Conservation (phyloP, 2,888 invertebrate species). For the Lydus trimaculatus region DNA sequence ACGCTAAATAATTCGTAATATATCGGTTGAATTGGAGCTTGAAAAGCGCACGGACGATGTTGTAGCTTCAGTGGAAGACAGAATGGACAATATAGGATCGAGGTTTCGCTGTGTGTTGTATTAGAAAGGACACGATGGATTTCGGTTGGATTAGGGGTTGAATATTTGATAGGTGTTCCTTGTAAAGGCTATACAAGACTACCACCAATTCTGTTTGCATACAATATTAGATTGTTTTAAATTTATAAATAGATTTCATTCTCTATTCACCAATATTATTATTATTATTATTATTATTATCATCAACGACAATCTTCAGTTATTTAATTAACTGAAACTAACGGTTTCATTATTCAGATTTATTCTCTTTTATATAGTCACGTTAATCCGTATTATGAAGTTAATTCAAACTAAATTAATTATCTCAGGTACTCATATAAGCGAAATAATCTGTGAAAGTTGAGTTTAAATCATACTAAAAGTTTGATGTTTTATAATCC, state of each 20-base stretch:
- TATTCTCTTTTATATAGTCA: constrained; percentile 19
- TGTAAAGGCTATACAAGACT: background rate
- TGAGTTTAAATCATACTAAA: constrained; percentile 41
- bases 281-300: background rate
- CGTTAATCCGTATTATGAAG: constrained; percentile 42
- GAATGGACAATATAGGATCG: constrained; percentile 32
- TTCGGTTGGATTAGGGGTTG: constrained; percentile 47
- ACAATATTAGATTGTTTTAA: background rate
- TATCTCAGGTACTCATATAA: constrained; percentile 41
- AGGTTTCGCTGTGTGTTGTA: constrained; percentile 35
- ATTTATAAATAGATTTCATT: background rate
- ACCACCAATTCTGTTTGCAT: background rate
- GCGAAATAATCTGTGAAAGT: constrained; percentile 43
- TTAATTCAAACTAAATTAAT: constrained; percentile 46
- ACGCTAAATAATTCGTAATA: constrained; percentile 39
- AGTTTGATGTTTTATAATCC: constrained; percentile 38
- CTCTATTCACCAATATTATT: background rate
- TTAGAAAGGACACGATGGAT: constrained; percentile 43
- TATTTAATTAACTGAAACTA: constrained; percentile 5
- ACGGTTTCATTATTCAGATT: constrained; percentile 1
- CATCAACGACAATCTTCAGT: background rate
- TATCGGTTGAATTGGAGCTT: constrained; percentile 36
- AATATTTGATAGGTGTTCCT: constrained; percentile 46
- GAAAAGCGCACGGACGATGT: constrained; percentile 38
- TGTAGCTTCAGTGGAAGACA: constrained; percentile 30